These are phyloP conservation scores for Hypsibius dujardini DNA, from an alignment of 1,140 invertebrate species.

Conservation along the genomic window DNA sequence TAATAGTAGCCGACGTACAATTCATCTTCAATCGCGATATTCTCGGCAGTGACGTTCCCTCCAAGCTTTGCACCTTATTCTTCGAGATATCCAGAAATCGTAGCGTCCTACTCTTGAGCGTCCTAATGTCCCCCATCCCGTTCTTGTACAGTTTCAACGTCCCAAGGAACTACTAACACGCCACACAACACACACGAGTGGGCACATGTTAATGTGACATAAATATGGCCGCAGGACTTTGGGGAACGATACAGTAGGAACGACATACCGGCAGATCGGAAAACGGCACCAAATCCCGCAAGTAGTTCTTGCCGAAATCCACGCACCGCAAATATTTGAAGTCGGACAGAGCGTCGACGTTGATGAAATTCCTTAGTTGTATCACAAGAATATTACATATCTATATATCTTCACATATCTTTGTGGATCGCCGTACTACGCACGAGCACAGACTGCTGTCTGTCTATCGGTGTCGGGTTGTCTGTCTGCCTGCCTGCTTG, in stretches of 20 bases:
- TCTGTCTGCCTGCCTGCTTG: no score
- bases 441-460: no score
- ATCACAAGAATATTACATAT: no score
- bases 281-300: neutral
- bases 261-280: neutral
- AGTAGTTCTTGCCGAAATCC: constrained; percentile 5
- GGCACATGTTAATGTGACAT: no score
- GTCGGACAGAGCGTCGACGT: neutral
- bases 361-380: no score
- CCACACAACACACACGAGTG: no score
- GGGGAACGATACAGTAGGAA: no score
- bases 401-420: no score
- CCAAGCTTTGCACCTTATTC: neutral
- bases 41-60: neutral
- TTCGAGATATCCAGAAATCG: neutral
- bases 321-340: neutral
- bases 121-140: neutral
- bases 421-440: no score
- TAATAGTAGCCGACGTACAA: no score
- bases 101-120: neutral
- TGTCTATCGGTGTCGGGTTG: no score
- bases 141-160: neutral
- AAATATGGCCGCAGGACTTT: no score
- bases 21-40: neutral
- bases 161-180: neutral